Conservation (phyloP, 2,888 invertebrate genomes). For the Dasysyrphus tricinctus region DNA sequence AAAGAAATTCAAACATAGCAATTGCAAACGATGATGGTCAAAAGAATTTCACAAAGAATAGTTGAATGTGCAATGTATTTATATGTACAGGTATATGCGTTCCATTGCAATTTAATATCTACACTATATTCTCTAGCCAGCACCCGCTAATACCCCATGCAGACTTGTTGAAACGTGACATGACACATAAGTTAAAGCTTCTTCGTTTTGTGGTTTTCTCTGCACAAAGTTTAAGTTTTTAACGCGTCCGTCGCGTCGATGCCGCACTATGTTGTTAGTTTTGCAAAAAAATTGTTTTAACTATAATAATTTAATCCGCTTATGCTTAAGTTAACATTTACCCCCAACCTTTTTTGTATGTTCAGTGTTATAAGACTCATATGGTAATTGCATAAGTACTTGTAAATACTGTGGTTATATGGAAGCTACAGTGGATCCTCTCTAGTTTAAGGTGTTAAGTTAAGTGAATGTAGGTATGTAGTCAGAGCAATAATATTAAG, state of each 20-base stretch:
- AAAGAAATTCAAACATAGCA: background rate
- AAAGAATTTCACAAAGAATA: background rate
- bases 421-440: background rate
- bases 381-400: constrained; percentile 60
- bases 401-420: constrained; percentile 23
- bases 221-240: constrained; percentile 32
- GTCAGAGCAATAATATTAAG: no score
- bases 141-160: constrained; percentile 9
- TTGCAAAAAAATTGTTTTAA: constrained; percentile 24
- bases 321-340: constrained; percentile 50
- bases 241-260: constrained; percentile 13
- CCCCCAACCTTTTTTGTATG: constrained; percentile 30
- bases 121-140: background rate
- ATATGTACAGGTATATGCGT: background rate
- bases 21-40: background rate
- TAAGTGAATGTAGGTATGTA: no score
- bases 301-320: constrained; percentile 56
- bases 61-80: background rate
- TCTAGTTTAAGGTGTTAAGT: background rate
- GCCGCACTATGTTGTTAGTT: constrained; percentile 22
- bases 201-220: constrained; percentile 26
- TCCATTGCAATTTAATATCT: constrained; percentile 41
- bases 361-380: constrained; percentile 33
- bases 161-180: constrained; percentile 30
- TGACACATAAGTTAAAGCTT: constrained; percentile 38